Evolutionary conservation across 2,888 invertebrate genomes (phyloP), one percentile per base, ranked within the genome.

Genomic region (Bombyx huttoni): DNA sequence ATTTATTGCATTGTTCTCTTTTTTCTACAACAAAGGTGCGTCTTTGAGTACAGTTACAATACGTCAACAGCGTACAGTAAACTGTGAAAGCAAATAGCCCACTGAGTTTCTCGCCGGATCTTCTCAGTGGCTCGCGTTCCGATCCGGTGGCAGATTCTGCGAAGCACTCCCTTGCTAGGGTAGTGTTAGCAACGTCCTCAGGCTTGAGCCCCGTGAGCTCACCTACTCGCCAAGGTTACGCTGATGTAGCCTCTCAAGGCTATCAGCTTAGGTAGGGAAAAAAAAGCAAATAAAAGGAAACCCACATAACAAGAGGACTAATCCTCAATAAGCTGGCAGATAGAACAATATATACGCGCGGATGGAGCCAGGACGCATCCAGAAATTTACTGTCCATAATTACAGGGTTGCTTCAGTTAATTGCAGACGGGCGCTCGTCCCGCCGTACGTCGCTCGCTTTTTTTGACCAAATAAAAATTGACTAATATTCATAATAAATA

Each of bases 381-480:
- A 91, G 91, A 91, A 91, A 93, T 93, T 93, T 93, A 93, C 93
- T 92, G 93, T 90, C 92, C 92, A 91, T 93, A 93, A 93, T 93
- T 93, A 93, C 91, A 93, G 93, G 93, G 93, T 93, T 91, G 90
- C 85, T 89, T 90, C 91, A 91, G 92, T 93, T 93, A 93, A 93
- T 93, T 93, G 93, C 92, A 92, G 92, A 81, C 89, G 81, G 86
- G 64, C 70, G 68, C 70, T 68, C 76, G 76, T 64, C 78, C 76
- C 74, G 73, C 67, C 73, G 75, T 58, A 61, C 62, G 67, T 75
- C 78, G 78, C 70, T 77, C 75, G 75, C 78, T 79, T 86, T 88
- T 82, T 88, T 87, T 78, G 80, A 83, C 85, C 82, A 86, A 84
- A 88, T 87, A 87, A 87, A 87, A 88, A 87, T 86, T 86, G 81